These are phyloP conservation scores for Heliconius nattereri DNA, from an alignment of 1,140 invertebrate species.

Conservation along the genomic window DNA sequence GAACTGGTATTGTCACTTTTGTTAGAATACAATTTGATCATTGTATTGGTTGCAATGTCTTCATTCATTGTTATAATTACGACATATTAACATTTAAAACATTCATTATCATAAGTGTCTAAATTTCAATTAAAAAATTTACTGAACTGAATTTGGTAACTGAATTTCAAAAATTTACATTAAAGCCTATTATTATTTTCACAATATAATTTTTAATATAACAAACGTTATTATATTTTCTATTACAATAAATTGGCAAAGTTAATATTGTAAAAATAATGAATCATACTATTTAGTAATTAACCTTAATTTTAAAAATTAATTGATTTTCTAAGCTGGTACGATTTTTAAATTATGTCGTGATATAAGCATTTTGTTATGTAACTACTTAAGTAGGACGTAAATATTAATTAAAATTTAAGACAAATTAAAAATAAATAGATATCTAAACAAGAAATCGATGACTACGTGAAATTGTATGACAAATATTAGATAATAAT, in stretches of 20 bases:
- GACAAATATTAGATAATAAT: not conserved
- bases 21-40: not conserved
- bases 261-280: too few species aligned
- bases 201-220: too few species aligned
- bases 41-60: not conserved
- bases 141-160: too few species aligned
- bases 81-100: not conserved
- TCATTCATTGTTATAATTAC: constrained; percentile 3
- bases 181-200: too few species aligned
- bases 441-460: not conserved
- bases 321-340: not conserved
- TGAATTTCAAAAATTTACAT: too few species aligned
- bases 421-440: not conserved
- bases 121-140: not conserved
- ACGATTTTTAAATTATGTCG: not conserved
- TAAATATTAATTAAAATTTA: not conserved
- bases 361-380: not conserved
- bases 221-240: too few species aligned
- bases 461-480: not conserved
- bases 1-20: not conserved
- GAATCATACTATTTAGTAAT: too few species aligned
- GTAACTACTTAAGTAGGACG: not conserved
- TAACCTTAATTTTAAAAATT: too few species aligned
- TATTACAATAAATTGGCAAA: too few species aligned
- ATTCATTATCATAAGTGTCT: not conserved